Percentiles rank a stretch among this genome's conserved stretches.
Evolutionary conservation across 2,797 vertebrate genomes (phyloP).

Genomic region (Pyrocephalus nanus): DNA sequence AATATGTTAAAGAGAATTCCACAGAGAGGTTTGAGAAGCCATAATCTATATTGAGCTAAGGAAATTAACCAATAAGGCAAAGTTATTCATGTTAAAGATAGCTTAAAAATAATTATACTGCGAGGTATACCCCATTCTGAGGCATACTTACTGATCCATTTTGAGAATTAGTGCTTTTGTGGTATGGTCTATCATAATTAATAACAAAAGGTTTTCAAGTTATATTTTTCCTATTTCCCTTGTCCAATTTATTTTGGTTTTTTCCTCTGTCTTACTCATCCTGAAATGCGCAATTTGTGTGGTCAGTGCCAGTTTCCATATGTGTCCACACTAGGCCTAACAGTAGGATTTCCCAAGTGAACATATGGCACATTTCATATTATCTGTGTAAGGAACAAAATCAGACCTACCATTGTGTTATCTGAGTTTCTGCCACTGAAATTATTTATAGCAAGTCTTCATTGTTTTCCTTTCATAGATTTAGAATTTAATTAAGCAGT

Average conservation of each 20-base stretch:
- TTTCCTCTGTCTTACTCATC: neutral
- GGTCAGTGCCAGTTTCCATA: neutral
- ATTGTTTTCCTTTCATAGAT: neutral
- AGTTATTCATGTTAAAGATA: neutral
- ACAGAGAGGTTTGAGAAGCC: neutral
- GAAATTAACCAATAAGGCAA: neutral
- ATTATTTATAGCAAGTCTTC: neutral
- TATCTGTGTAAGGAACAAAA: neutral
- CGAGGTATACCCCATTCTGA: neutral
- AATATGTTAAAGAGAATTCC: neutral
- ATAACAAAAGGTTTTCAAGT: neutral
- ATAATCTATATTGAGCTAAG: neutral
- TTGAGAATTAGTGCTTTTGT: neutral
- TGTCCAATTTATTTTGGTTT: neutral
- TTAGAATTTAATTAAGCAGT: neutral
- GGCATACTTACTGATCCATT: neutral
- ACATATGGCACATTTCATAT: slow-evolving; percentile 45
- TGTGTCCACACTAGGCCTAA: neutral
- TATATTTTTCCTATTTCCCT: neutral
- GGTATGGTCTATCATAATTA: neutral
- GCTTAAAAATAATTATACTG: neutral
- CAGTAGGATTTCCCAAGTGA: slow-evolving; percentile 26
- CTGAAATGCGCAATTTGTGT: neutral
- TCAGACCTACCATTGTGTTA: neutral
- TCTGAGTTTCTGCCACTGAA: neutral